Conservation (phyloP, 2,888 invertebrate species). For the Cyrtodaria siliqua region DNA sequence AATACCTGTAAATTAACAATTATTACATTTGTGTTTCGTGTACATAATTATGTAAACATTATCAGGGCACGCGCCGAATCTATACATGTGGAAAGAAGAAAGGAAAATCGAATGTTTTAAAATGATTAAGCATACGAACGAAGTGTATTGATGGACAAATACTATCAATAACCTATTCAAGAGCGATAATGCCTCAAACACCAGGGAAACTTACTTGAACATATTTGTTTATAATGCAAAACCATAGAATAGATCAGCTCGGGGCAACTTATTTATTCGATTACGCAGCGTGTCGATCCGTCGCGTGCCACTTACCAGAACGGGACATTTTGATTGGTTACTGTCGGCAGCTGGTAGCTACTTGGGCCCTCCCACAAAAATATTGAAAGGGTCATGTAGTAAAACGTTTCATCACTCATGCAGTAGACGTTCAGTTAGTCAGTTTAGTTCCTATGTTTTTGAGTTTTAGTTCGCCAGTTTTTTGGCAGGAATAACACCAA, state of each 20-base stretch:
- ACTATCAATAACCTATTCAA: constrained; percentile 2
- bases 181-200: not conserved
- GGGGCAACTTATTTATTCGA: constrained; percentile 50
- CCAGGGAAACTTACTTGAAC: not conserved
- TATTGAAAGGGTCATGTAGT: constrained; percentile 70
- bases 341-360: constrained; percentile 60
- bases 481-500: constrained; percentile 54
- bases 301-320: constrained; percentile 64
- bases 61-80: not conserved
- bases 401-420: constrained; percentile 66
- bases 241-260: constrained; percentile 17
- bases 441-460: constrained; percentile 61
- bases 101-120: constrained; percentile 5
- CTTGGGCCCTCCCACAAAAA: constrained; percentile 64
- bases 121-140: not conserved
- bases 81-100: not conserved
- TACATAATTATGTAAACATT: not conserved
- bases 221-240: constrained; percentile 12
- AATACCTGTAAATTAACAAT: no score
- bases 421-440: constrained; percentile 51
- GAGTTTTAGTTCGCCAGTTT: constrained; percentile 55
- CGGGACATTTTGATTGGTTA: constrained; percentile 67
- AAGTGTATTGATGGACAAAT: not conserved
- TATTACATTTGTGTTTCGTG: no score
- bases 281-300: constrained; percentile 60